phyloP scores from a whole-genome alignment of 2,797 vertebrate species.

The Gallinago nigripennis region DNA sequence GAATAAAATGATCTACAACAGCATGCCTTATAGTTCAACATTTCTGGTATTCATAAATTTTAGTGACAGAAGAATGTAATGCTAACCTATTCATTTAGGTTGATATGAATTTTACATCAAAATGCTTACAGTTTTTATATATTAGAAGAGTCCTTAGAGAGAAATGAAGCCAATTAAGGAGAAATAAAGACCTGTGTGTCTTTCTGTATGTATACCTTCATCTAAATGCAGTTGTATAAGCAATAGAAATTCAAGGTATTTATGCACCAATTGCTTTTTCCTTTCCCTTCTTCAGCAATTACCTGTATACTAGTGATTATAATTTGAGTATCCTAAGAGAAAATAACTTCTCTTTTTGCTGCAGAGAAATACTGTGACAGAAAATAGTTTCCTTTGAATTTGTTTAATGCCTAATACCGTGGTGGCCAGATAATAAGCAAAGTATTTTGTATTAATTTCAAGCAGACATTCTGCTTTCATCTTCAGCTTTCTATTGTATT shows the following conservation, averaged over 20 bases:
- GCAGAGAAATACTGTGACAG: not conserved
- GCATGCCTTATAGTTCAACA: not conserved
- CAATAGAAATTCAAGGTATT: conserved; percentile 9
- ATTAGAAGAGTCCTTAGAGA: conserved; percentile 13
- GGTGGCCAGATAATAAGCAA: not conserved
- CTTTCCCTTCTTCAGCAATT: not conserved
- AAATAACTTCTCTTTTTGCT: not conserved
- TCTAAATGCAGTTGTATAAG: conserved; percentile 5
- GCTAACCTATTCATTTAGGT: conserved; percentile 14
- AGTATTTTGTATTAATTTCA: conserved; percentile 20
- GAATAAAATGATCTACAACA: not conserved
- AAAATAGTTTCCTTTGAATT: not conserved
- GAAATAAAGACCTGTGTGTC: conserved; percentile 11
- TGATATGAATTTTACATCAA: conserved; percentile 28
- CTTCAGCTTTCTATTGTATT: not conserved
- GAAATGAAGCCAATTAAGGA: conserved; percentile 36
- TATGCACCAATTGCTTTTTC: conserved; percentile 5
- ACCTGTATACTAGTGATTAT: not conserved
- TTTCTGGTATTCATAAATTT: conserved; percentile 13
- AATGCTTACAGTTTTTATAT: conserved; percentile 35
- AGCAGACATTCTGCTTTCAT: not conserved
- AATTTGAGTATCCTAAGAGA: not conserved
- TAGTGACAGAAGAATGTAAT: conserved; percentile 12
- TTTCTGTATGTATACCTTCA: not conserved
- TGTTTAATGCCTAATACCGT: not conserved